phyloP scores from a whole-genome alignment of 1,140 invertebrate species.

The Caenorhabditis inopinata region DNA sequence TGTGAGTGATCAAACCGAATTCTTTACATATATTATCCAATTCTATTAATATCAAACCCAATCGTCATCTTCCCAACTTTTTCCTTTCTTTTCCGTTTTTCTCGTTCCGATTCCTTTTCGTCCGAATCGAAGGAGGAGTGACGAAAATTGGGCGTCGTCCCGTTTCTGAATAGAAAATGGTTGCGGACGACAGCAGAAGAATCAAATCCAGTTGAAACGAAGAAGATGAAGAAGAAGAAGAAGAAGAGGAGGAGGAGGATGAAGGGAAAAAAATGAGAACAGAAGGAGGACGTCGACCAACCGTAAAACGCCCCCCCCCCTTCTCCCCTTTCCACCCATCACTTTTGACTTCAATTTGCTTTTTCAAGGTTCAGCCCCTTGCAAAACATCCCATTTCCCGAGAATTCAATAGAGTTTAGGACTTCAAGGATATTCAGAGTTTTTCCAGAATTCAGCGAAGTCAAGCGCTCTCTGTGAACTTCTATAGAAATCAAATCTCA shows the following conservation, averaged over 20 bases:
- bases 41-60: slow-evolving; percentile 23
- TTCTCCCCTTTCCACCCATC: too few relatives aligned
- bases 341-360: slow-evolving; percentile 33
- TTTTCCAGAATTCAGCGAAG: too few relatives aligned
- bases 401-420: not conserved
- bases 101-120: slow-evolving; percentile 18
- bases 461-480: too few relatives aligned
- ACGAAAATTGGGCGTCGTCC: slow-evolving; percentile 28
- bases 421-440: too few relatives aligned
- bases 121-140: not conserved
- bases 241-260: not conserved
- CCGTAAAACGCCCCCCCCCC: slow-evolving; percentile 30
- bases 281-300: slow-evolving; percentile 26
- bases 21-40: not conserved
- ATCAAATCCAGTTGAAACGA: slow-evolving; percentile 27
- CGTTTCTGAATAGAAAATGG: not conserved
- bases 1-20: not conserved
- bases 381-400: not conserved
- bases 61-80: slow-evolving; percentile 15
- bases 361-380: slow-evolving; percentile 26
- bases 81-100: not conserved
- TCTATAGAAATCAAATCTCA: too few relatives aligned
- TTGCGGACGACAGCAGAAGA: not conserved
- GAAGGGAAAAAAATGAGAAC: not conserved
- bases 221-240: not conserved